Evolutionary conservation across 2,797 vertebrate species (phyloP).

Genomic region (Pipistrellus pipistrellus): DNA sequence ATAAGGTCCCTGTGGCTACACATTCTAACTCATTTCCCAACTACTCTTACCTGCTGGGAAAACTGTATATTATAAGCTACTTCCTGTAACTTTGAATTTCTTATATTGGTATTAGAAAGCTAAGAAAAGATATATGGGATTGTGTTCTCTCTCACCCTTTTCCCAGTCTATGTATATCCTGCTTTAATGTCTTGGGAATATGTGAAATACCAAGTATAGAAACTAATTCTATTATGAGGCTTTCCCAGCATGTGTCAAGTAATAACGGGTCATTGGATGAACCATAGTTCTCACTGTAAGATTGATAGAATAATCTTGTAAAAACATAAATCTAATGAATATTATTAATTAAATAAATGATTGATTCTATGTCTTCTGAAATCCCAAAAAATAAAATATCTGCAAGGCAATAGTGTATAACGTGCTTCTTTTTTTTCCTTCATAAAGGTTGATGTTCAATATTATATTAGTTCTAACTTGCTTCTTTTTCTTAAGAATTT

Average conservation of each 20-base stretch:
- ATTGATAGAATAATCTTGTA: background rate
- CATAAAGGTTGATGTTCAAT: background rate
- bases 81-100: background rate
- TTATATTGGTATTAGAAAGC: background rate
- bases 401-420: conserved; percentile 15
- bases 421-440: background rate
- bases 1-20: background rate
- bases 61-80: background rate
- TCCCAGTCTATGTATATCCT: background rate
- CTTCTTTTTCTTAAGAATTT: conserved; percentile 24
- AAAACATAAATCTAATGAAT: background rate
- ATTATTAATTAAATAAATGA: conserved; percentile 7
- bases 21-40: background rate
- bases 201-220: conserved; percentile 32
- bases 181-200: conserved; percentile 44
- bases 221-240: background rate
- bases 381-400: conserved; percentile 49
- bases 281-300: background rate
- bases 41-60: background rate
- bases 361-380: background rate
- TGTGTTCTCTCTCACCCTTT: background rate
- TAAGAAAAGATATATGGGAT: background rate
- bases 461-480: background rate
- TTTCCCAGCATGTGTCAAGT: conserved; percentile 27
- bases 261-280: background rate